Conservation (phyloP, 2,113 vertebrate genomes). For the Puma concolor region DNA sequence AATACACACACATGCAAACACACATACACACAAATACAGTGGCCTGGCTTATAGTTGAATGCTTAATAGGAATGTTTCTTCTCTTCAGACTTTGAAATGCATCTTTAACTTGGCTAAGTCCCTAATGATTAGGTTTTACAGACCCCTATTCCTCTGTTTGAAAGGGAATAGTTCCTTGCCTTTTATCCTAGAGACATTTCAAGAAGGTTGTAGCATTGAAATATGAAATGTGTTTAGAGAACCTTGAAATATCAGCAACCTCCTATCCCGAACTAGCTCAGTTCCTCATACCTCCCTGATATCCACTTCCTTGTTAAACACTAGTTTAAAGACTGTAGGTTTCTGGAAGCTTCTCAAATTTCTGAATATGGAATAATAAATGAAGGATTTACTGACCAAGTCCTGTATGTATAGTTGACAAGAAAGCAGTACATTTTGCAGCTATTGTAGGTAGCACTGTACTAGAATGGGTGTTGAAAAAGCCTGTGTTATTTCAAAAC, state of each 20-base stretch:
- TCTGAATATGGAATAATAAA: not conserved
- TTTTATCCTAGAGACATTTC: not conserved
- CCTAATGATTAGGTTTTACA: not conserved
- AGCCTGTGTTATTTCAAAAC: conserved; percentile 58
- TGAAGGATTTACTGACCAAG: conserved; percentile 21
- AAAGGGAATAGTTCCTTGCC: not conserved
- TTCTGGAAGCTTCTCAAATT: not conserved
- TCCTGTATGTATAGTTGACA: conserved; percentile 39
- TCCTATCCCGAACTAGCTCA: not conserved
- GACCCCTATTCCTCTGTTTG: not conserved
- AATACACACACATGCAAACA: not conserved
- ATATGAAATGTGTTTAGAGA: not conserved
- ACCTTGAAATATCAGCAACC: not conserved
- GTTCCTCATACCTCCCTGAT: not conserved
- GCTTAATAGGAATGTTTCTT: not conserved
- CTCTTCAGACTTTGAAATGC: not conserved
- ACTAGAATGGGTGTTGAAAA: conserved; percentile 23
- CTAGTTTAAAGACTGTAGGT: not conserved
- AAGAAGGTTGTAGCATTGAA: not conserved
- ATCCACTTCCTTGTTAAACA: not conserved
- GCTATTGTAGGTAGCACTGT: not conserved
- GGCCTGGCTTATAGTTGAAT: not conserved
- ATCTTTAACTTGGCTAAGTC: not conserved
- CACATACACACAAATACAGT: not conserved
- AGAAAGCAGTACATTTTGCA: conserved; percentile 51